Evolutionary conservation across 2,797 vertebrate species (phyloP), one percentile per base, ranked within the genome.

Genomic region (Rhinella marina): DNA sequence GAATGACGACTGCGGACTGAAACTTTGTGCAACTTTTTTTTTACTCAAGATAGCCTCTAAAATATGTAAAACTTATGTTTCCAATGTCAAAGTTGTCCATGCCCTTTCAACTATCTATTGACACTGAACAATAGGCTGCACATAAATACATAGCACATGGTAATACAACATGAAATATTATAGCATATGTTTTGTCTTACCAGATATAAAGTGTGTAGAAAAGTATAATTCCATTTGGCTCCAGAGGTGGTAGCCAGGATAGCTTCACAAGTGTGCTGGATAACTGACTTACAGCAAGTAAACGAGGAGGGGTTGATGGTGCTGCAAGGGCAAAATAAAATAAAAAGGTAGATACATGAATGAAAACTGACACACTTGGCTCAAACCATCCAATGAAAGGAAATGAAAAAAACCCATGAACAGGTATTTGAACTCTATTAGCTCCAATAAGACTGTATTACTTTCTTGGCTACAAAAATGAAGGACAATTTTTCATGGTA

Each of bases 191-290:
- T 73, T 23, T 73, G 32, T 56, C 75, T 85, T 95, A 99, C 98
- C 98, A 99, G 92, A 99, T 93, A 88, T 95, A 95, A 92, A 99
- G 95, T 91, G 92, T 92, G 93, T 99, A 99, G 96, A 96, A 97
- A 87, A 98, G 96, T 90, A 99, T 96, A 92, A 98, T 95, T 94
- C 97, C 97, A 94, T 98, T 99, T 94, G 97, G 96, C 93, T 98
- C 95, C 81, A 94, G 85, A 0, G 97, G 97, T 83, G 96, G 95
- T 94, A 96, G 93, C 98, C 98, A 99, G 93, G 97, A 98, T 95
- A 99, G 95, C 94, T 96, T 93, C 89, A 98, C 94, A 86, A 94
- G 95, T 93, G 96, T 96, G 95, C 97, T 97, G 92, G 96, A 98
- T 94, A 99, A 95, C 94, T 96, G 97, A 94, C 93, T 96, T 92